phyloP scores from a whole-genome alignment of 2,113 vertebrate species.

The Oceanites oceanicus region DNA sequence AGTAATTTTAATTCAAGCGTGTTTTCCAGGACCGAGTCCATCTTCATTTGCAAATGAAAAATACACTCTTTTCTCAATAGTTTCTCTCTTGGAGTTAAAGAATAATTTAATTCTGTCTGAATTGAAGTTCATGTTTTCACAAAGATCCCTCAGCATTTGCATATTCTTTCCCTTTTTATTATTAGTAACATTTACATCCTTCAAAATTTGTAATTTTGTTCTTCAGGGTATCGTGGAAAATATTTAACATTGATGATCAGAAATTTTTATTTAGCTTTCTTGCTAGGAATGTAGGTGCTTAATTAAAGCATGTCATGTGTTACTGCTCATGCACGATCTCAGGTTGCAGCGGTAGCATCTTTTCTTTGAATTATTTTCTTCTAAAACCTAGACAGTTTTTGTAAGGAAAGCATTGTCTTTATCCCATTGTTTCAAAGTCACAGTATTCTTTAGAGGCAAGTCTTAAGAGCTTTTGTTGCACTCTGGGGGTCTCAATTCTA shows the following conservation, averaged over 20 bases:
- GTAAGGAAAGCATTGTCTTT: background rate
- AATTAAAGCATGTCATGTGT: background rate
- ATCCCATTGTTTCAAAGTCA: background rate
- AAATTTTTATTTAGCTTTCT: background rate
- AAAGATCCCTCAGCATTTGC: background rate
- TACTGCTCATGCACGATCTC: background rate
- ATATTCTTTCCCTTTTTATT: background rate
- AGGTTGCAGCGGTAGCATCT: background rate
- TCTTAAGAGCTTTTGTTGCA: background rate
- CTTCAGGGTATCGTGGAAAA: background rate
- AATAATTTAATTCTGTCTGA: background rate
- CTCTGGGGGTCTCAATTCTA: background rate
- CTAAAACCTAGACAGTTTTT: background rate
- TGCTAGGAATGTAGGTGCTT: background rate
- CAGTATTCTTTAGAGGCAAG: background rate
- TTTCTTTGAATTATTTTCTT: background rate
- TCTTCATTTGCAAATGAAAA: background rate
- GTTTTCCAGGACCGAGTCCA: background rate
- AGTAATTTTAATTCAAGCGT: background rate
- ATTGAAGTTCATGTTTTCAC: background rate
- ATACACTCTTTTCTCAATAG: background rate
- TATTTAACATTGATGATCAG: background rate
- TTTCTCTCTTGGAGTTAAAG: background rate
- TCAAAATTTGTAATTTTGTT: background rate
- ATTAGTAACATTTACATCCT: background rate